These are phyloP conservation scores for Ochropleura plecta DNA, from an alignment of 2,888 invertebrate genomes.

Conservation along the genomic window DNA sequence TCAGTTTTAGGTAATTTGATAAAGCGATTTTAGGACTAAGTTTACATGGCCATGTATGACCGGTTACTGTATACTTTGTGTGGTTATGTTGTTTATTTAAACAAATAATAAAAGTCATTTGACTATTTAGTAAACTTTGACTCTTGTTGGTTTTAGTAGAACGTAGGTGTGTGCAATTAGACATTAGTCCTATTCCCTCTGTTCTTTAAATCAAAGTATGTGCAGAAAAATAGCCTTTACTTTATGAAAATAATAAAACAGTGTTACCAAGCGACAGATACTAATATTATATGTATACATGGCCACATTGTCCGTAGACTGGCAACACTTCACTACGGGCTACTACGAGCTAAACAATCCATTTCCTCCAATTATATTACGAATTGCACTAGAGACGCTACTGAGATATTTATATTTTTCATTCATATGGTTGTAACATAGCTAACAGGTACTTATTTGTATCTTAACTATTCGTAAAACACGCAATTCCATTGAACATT, in stretches of 20 bases:
- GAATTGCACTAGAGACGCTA: constrained; percentile 33
- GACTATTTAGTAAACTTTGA: too few relatives aligned
- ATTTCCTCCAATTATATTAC: constrained; percentile 57
- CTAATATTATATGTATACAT: constrained; percentile 16
- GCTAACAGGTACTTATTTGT: neutral
- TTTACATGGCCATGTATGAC: neutral
- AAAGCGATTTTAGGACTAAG: neutral
- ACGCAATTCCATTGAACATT: neutral
- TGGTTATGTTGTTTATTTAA: neutral
- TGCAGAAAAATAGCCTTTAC: neutral
- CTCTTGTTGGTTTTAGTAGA: too few relatives aligned
- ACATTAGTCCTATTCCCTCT: too few relatives aligned
- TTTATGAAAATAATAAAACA: neutral
- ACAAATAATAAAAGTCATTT: too few relatives aligned
- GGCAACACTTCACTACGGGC: constrained; percentile 32
- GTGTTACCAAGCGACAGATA: constrained; percentile 29
- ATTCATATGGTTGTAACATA: constrained; percentile 36
- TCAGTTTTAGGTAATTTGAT: constrained; percentile 13
- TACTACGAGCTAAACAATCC: constrained; percentile 52
- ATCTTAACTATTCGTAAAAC: neutral
- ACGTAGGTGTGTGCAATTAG: too few relatives aligned
- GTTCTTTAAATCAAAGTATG: too few relatives aligned
- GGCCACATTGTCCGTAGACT: constrained; percentile 20
- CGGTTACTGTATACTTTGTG: neutral
- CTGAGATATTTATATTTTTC: constrained; percentile 41